phyloP scores from a whole-genome alignment of 2,797 vertebrate genomes.

The Tapera naevia region DNA sequence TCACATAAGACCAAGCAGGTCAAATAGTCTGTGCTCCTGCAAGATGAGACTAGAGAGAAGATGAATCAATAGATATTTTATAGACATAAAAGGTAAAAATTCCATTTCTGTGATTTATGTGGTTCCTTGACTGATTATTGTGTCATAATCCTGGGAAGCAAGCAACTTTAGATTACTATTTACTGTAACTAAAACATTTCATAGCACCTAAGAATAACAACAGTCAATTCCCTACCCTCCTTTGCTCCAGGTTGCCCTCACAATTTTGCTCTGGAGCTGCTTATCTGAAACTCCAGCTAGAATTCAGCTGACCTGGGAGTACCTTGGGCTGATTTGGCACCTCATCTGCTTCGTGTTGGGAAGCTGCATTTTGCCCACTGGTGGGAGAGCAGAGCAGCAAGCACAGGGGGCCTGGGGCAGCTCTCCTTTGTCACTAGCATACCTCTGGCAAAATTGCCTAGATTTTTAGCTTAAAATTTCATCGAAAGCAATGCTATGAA shows the following conservation, averaged over 20 bases:
- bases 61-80: background rate
- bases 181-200: background rate
- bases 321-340: background rate
- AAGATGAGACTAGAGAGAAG: background rate
- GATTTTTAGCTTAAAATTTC: background rate
- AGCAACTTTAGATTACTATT: background rate
- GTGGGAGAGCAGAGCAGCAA: background rate
- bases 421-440: background rate
- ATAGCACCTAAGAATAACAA: background rate
- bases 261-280: background rate
- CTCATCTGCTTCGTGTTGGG: fast-evolving
- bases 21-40: background rate
- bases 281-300: background rate
- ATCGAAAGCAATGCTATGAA: background rate
- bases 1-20: background rate
- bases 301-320: background rate
- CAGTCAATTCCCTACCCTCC: background rate
- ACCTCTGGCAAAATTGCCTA: background rate
- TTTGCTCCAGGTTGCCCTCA: background rate
- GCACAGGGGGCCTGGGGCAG: fast-evolving
- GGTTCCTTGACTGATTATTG: background rate
- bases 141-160: background rate
- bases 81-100: background rate
- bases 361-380: fast-evolving
- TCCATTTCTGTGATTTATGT: background rate